Base-by-base conservation (phyloP, 1,140 invertebrate species). In the Eupeodes corollae region DNA sequence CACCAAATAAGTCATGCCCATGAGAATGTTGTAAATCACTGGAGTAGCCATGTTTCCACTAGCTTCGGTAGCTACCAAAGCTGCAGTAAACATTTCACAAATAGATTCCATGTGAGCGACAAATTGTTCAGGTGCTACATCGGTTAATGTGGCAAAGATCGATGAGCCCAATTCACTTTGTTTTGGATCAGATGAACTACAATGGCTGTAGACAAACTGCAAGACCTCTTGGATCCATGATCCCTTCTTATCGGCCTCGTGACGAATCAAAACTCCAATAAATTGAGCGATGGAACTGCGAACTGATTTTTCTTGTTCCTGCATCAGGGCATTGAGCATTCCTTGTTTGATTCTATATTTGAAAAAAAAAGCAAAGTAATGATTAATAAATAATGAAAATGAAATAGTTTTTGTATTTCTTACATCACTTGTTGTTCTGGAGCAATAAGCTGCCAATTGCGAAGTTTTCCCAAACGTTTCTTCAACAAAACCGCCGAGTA, bases 191-290 rank as follows among this genome's bases (percentile, higher is more conserved):
- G 53, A 15, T 5, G 53, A 48, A 40, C 40, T 55, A 42, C 58
- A 59, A 10, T 56, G 56, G 6, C 51, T 51, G 31, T 57, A 68
- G 16, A 87, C 67, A 56, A 86, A 83, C 47, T 80, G 74, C 37
- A 87, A 71, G 31, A 88, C 61, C 56, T 86, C 79, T 9, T 76
- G 78, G 46, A 61, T 48, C 84, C 84, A 88, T 10, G 63, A 56
- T 32, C 57, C 76, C 34, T 71, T 71, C 11, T 77, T 73, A 44
- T 84, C 52, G 21, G 52, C 69, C 67, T 88, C 85, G 68, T 86
- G 83, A 51, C 80, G 83, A 15, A 82, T 75, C 44, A 88, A 70
- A 2, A 75, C 72, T 15, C 80, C 85, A 52, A 83, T 73, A 42
- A 83, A 67, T 56, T 80, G 78, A 11, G 78, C 77, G 48, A 83